phyloP scores from a whole-genome alignment of 2,113 vertebrate species.

The Rostratula benghalensis region DNA sequence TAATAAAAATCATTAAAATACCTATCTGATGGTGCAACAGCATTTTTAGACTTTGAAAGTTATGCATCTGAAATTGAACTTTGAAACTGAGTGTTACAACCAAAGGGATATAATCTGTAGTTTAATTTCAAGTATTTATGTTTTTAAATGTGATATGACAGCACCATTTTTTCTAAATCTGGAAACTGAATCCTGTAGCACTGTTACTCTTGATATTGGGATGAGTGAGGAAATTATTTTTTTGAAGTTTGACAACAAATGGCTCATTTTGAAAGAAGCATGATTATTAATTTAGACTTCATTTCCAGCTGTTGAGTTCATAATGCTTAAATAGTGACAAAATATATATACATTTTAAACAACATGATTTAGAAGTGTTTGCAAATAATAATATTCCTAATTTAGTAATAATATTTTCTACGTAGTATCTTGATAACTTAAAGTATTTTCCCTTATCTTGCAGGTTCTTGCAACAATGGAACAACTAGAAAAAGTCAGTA shows the following conservation, averaged over 20 bases:
- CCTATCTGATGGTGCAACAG: background rate
- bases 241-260: background rate
- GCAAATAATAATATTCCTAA: background rate
- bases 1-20: background rate
- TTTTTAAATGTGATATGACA: background rate
- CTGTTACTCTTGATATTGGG: background rate
- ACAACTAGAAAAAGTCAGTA: conserved; percentile 92
- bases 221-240: background rate
- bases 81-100: background rate
- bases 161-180: background rate
- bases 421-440: background rate
- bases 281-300: background rate
- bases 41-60: background rate
- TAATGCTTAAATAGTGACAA: background rate
- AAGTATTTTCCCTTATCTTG: conserved; percentile 1
- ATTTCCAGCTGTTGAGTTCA: background rate
- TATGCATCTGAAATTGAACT: background rate
- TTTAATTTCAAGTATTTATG: background rate
- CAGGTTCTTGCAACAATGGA: conserved; percentile 96
- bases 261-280: background rate
- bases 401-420: background rate
- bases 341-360: background rate
- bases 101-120: background rate
- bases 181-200: background rate
- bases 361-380: background rate